Evolutionary conservation across 2,797 vertebrate genomes (phyloP), one percentile per base, ranked within the genome.

Genomic region (Danionella dracula): DNA sequence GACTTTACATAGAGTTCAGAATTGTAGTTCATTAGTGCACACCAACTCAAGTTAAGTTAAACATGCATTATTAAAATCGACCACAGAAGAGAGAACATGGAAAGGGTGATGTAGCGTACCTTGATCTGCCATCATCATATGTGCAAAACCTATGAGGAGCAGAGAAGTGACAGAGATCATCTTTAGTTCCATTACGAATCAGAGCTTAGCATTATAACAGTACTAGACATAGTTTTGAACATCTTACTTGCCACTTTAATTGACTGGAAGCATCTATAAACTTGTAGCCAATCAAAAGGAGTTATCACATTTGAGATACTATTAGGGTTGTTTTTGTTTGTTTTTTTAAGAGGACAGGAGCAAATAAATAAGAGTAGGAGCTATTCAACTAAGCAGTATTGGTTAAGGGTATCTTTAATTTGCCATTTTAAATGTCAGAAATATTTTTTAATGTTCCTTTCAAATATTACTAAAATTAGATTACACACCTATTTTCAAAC

Each of bases 101-200:
- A 54, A 46, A 27, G 9, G 38, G 37, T 58, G 23, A 27, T 27
- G 44, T 68, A 32, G 56, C 80, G 31, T 91, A 99, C 97, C 97
- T 99, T 98, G 96, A 90, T 99, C 97, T 72, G 92, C 82, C 94
- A 99, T 93, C 92, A 92, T 94, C 90, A 99, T 92, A 81, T 99
- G 94, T 79, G 96, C 92, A 77, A 99, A 85, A 85, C 94, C 97
- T 99, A 55, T 92, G 75, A 85, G 78, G 66, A 41, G 77, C 58
- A 60, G 61, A 1, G 20, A 51, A 50, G 19, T 15, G 20, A 62
- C 27, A 49, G 21, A 68, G 59, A 53, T 34, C 12, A 68, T 53
- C 21, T 46, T 56, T 56, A 66, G 42, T 44, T 19, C 65, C 32
- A 44, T 8, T 6, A 13, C 34, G 11, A 29, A 32, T 13, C 23